Conservation (phyloP, 2,797 vertebrate species). For the Mormyrops attenuatus region DNA sequence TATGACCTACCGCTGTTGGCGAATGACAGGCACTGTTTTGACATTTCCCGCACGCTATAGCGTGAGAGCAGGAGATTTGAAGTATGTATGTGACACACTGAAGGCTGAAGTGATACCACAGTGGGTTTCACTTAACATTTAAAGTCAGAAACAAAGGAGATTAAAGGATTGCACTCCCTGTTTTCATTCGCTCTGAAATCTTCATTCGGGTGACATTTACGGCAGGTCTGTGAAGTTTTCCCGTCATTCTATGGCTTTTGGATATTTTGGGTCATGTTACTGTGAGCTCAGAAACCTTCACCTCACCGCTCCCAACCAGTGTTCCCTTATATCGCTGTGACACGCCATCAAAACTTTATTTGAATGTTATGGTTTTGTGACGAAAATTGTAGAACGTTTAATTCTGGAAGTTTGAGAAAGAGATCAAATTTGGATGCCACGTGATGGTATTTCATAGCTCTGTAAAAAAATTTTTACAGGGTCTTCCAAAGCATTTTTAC, state of each 20-base stretch:
- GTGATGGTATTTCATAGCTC: neutral
- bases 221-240: conserved; percentile 6
- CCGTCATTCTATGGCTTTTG: neutral
- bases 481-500: conserved; percentile 10
- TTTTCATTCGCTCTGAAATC: conserved; percentile 15
- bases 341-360: neutral
- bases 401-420: neutral
- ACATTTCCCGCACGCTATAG: conserved; percentile 19
- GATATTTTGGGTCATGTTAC: neutral
- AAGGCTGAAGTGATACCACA: neutral
- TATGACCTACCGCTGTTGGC: conserved; percentile 16
- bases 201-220: conserved; percentile 13
- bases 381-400: neutral
- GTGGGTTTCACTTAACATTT: conserved; percentile 23
- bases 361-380: neutral
- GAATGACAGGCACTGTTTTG: conserved; percentile 21
- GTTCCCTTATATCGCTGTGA: neutral
- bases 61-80: conserved; percentile 13
- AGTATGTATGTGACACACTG: neutral
- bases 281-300: neutral
- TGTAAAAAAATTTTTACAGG: neutral
- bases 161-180: conserved; percentile 3
- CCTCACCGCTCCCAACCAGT: neutral
- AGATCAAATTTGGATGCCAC: neutral
- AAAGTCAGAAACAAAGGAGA: conserved; percentile 16